Evolutionary conservation across 2,113 vertebrate genomes (phyloP).

Genomic region (Ammospiza caudacuta): DNA sequence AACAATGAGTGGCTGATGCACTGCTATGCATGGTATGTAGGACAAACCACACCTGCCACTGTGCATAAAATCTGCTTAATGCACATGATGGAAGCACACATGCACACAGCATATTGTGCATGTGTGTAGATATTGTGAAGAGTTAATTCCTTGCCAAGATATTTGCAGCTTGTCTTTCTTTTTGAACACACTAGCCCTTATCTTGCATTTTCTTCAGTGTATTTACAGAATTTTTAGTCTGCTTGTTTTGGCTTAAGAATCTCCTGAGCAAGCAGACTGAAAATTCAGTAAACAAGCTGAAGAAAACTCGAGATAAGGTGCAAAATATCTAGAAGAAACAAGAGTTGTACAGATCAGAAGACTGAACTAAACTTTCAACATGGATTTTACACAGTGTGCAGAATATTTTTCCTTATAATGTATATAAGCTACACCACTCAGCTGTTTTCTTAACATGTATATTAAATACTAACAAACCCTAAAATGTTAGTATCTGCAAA

Average conservation of each 20-base stretch:
- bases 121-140: neutral
- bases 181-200: conserved; percentile 23
- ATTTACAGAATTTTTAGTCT: conserved; percentile 48
- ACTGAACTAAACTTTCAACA: conserved; percentile 30
- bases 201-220: conserved; percentile 50
- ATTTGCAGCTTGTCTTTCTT: conserved; percentile 33
- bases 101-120: neutral
- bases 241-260: conserved; percentile 52
- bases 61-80: neutral
- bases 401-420: neutral
- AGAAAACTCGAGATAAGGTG: conserved; percentile 49
- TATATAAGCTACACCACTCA: neutral
- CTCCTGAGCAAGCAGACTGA: conserved; percentile 63
- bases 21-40: conserved; percentile 17
- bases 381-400: neutral
- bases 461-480: neutral
- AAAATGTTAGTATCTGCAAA: neutral
- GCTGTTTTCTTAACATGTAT: neutral
- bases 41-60: conserved; percentile 18
- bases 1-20: neutral
- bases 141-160: conserved; percentile 6
- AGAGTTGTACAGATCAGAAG: neutral
- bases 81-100: neutral
- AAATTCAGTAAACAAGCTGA: conserved; percentile 59
- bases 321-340: conserved; percentile 53